These are phyloP conservation scores for Botia kubotai DNA, from an alignment of 2,797 vertebrate species.

Conservation along the genomic window DNA sequence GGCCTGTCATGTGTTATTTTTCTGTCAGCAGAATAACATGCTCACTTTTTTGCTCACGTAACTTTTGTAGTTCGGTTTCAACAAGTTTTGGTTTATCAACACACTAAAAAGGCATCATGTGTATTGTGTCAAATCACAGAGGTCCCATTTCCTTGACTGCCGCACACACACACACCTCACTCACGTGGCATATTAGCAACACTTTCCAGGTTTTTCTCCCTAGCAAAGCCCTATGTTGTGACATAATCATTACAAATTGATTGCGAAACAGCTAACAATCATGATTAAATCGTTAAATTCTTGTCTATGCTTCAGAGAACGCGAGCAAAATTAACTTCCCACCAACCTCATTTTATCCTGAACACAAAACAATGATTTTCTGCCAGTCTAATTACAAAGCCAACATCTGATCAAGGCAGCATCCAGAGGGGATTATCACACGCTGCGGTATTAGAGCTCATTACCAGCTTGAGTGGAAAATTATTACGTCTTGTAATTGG, in stretches of 20 bases:
- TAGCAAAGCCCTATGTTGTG: conserved; percentile 88
- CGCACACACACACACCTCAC: not conserved
- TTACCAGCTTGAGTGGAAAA: conserved; percentile 95
- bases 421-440: conserved; percentile 95
- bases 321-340: conserved; percentile 99
- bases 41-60: too few relatives aligned
- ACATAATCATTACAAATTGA: conserved; percentile 99
- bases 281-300: conserved; percentile 99
- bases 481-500: conserved; percentile 98
- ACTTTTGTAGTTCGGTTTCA: too few relatives aligned
- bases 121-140: not conserved
- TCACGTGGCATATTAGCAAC: conserved; percentile 73
- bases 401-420: conserved; percentile 93
- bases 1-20: too few relatives aligned
- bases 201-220: conserved; percentile 83
- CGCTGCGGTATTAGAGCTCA: conserved; percentile 93
- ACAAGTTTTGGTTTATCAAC: not conserved
- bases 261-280: conserved; percentile 99
- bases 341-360: conserved; percentile 97
- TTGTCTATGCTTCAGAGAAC: conserved; percentile 99
- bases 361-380: conserved; percentile 99
- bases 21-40: not conserved
- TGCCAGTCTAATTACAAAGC: conserved; percentile 99
- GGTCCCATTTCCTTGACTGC: too few relatives aligned
- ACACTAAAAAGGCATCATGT: not conserved